Base-by-base conservation (phyloP, 2,888 invertebrate species). In the Hydriomena furcata region DNA sequence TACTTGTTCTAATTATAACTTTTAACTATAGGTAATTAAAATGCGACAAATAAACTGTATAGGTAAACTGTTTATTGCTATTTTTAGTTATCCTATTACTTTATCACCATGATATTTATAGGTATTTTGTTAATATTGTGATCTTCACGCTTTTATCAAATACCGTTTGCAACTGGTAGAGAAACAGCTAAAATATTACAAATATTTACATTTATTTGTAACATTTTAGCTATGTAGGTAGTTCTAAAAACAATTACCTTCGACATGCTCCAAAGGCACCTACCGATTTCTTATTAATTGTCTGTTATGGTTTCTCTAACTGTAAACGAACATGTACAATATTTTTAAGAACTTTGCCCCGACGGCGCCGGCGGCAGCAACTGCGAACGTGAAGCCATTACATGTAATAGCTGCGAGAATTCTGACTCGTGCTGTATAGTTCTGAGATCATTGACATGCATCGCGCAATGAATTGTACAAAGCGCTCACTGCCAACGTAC, bases 1-100 rank as follows among this genome's bases (percentile, higher is more conserved):
- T 79, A 73, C 73, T 78, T 73, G 78, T 66, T 82, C 79, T 82
- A 82, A 82, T 76, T 82, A 78, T 75, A 80, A 74, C 63, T 62
- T 66, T 66, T 65, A 65, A 68, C 64, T 59, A n/a, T n/a, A n/a
- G n/a, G n/a, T 55, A 61, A 67, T 68, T 65, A 60, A 66, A 60
- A 44, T 44, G 35, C 25, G 11, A 12, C 23, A 8, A 23, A 23
- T 23, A n/a, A n/a, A n/a, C n/a, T n/a, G n/a, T n/a, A n/a, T n/a
- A n/a, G n/a, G n/a, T n/a, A n/a, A n/a, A n/a, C n/a, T n/a, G n/a
- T n/a, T n/a, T n/a, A n/a, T n/a, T n/a, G n/a, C n/a, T n/a, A n/a
- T n/a, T n/a, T n/a, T n/a, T n/a, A n/a, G n/a, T n/a, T n/a, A n/a
- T n/a, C n/a, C n/a, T n/a, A n/a, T n/a, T n/a, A n/a, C n/a, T n/a